Conservation (phyloP, 2,113 vertebrate genomes). For the Xiphias gladius region DNA sequence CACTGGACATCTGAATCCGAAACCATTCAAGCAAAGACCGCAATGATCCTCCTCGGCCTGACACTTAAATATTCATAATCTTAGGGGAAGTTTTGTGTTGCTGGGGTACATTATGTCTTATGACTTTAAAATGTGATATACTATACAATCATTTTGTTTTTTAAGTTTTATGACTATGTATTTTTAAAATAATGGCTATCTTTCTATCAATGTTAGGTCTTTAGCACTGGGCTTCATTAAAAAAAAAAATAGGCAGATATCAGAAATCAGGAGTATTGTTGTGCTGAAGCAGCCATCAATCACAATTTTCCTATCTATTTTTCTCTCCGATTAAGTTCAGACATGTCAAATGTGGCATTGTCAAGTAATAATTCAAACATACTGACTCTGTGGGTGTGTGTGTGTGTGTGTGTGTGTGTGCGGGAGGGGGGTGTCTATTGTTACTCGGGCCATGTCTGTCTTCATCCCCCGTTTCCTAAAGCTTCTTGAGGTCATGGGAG, state of each 20-base stretch:
- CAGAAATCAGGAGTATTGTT: not conserved
- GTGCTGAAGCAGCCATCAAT: not conserved
- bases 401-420: slow-evolving; percentile 12
- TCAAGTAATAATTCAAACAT: slow-evolving; percentile 44
- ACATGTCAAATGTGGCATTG: slow-evolving; percentile 35
- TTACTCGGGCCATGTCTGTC: slow-evolving; percentile 60
- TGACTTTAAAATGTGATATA: not conserved
- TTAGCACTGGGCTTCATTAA: not conserved
- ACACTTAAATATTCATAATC: not conserved
- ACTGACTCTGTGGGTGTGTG: slow-evolving; percentile 27
- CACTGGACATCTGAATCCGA: slow-evolving; percentile 30
- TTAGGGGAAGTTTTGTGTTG: not conserved
- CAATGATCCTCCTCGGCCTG: not conserved
- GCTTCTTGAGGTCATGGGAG: slow-evolving; percentile 59
- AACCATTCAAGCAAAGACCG: not conserved
- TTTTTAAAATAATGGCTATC: not conserved
- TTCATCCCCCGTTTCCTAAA: slow-evolving; percentile 61
- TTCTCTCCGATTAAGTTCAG: slow-evolving; percentile 6
- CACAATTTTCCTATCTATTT: no score
- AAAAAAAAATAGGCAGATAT: not conserved
- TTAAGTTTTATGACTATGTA: not conserved
- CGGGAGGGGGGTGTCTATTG: slow-evolving; percentile 12
- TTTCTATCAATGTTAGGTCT: not conserved
- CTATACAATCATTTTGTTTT: not conserved
- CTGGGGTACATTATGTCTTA: not conserved